Conservation (phyloP, 2,888 invertebrate species). For the Troides helena region DNA sequence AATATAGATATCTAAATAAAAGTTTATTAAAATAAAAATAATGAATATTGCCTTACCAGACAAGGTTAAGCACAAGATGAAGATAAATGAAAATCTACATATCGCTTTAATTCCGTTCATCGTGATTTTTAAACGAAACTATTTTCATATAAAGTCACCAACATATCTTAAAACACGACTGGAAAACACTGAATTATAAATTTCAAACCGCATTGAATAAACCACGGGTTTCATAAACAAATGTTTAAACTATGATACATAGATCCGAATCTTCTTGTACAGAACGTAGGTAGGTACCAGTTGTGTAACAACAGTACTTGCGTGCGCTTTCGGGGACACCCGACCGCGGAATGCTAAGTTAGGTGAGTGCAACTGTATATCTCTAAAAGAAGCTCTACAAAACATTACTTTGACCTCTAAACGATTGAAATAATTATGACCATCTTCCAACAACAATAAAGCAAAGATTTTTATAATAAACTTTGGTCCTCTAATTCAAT, state of each 20-base stretch:
- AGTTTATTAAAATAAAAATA: conserved; percentile 5
- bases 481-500: not conserved
- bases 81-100: conserved; percentile 46
- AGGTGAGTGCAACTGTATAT: conserved; percentile 36
- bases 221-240: conserved; percentile 7
- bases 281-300: conserved; percentile 26
- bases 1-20: not conserved
- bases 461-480: not conserved
- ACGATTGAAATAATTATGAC: conserved; percentile 34
- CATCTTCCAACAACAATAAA: conserved; percentile 30
- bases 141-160: conserved; percentile 18
- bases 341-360: conserved; percentile 62
- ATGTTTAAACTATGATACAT: conserved; percentile 28
- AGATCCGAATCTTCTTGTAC: conserved; percentile 27
- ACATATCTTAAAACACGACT: conserved; percentile 26
- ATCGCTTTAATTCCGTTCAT: conserved; percentile 54
- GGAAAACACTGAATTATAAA: conserved; percentile 13
- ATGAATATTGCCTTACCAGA: conserved; percentile 53
- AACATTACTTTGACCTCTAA: conserved; percentile 51
- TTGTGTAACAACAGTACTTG: conserved; percentile 53
- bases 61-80: conserved; percentile 52
- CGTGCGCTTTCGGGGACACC: conserved; percentile 66
- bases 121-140: conserved; percentile 61
- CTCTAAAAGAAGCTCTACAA: conserved; percentile 37
- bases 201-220: conserved; percentile 19